Evolutionary conservation across 2,888 invertebrate genomes (phyloP), one percentile per base, ranked within the genome.

Genomic region (Euphydryas editha): DNA sequence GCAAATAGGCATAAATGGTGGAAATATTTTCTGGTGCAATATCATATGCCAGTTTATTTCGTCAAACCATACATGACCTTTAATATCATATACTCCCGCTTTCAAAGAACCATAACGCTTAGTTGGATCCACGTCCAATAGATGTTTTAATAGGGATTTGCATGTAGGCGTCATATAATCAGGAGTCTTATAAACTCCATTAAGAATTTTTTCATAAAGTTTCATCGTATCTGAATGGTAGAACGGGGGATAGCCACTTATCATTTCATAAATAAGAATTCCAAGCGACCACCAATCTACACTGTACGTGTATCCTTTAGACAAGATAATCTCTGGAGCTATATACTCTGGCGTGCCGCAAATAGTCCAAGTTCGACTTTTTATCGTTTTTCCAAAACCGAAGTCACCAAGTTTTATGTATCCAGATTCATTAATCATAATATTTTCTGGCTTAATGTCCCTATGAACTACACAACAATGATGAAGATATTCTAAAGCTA

Each of bases 271-370:
- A 47, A 98, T 93, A 10, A 98, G 90, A 0, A 98, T 94, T 0
- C 97, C 99, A 55, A 97, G 94, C 0, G 98, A 95, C 99, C 99
- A 99, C 98, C 98, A 99, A 81, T 99, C 99, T 0, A 98, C 98
- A 0, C 97, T 95, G 78, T 95, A 96, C 44, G 97, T 96, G 87
- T 99, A 99, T 0, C 98, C 98, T 85, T 97, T 97, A 42, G 96
- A 96, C 73, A 97, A 93, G 73, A 98, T 97, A 21, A 96, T 95
- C 89, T 99, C 99, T 0, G 98, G 98, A 0, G 99, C 99, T 68
- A 99, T 90, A 87, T 99, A 99, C 86, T 99, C 99, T 0, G 99
- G 99, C 0, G 99, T 99, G 0, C 98, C 99, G 83, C 99, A 99
- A 62, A 99, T 85, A 0, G 98, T 98, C 95, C 97, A 97, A 0